phyloP scores from a whole-genome alignment of 2,888 invertebrate genomes.

The Dione vanillae region DNA sequence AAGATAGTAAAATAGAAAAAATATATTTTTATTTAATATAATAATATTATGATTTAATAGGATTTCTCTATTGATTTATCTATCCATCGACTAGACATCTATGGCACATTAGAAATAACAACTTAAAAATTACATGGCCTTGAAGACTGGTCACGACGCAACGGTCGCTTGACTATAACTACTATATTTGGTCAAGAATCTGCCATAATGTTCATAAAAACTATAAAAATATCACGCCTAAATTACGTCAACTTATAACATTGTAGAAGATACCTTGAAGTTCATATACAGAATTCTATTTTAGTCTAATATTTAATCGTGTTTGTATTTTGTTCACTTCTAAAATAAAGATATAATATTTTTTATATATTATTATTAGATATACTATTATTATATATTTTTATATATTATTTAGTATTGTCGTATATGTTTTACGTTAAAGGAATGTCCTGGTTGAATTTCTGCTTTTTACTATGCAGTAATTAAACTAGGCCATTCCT shows the following conservation, averaged over 20 bases:
- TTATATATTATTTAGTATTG: too few species aligned
- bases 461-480: too few species aligned
- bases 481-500: too few species aligned
- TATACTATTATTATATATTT: too few species aligned
- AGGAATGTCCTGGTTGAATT: too few species aligned
- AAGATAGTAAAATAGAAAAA: too few species aligned
- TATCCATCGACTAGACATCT: not conserved
- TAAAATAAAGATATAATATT: not conserved
- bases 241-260: constrained; percentile 45
- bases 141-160: constrained; percentile 32
- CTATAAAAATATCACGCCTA: constrained; percentile 32
- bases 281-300: constrained; percentile 6
- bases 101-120: not conserved
- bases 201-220: constrained; percentile 27
- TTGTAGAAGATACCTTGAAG: constrained; percentile 41
- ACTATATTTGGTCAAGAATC: constrained; percentile 43
- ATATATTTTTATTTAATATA: not conserved
- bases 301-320: not conserved
- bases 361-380: too few species aligned
- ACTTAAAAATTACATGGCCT: constrained; percentile 26
- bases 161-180: constrained; percentile 39
- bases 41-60: not conserved
- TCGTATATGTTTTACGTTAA: too few species aligned
- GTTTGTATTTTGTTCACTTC: not conserved
- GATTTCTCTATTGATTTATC: not conserved